These are phyloP conservation scores for Patiria pectinifera DNA, from an alignment of 53 echinoderm and acorn worm species.

Conservation along the genomic window DNA sequence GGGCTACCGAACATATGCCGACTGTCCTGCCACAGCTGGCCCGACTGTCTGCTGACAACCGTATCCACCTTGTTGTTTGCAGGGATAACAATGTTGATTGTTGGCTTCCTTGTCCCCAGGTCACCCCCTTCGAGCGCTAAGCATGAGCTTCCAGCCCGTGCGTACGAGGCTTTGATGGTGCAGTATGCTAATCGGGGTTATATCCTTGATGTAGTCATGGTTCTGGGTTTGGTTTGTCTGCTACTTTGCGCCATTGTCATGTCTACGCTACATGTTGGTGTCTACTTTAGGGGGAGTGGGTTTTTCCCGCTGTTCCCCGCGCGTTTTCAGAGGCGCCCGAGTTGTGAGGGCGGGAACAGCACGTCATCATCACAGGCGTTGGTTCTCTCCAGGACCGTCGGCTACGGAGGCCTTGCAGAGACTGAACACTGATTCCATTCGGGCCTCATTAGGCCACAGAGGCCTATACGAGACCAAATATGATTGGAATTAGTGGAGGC, in stretches of 20 bases:
- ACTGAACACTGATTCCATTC: conserved; percentile 17
- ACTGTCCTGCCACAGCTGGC: neutral
- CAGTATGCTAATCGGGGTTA: conserved; percentile 24
- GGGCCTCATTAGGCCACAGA: neutral
- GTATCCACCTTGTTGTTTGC: conserved; percentile 3
- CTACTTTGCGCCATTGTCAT: conserved; percentile 21
- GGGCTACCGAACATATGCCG: conserved; percentile 5
- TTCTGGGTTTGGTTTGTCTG: conserved; percentile 54
- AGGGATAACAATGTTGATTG: conserved; percentile 40
- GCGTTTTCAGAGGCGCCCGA: neutral
- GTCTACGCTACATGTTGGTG: conserved; percentile 47
- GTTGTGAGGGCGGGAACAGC: neutral
- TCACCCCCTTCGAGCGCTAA: conserved; percentile 11
- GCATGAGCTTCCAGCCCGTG: conserved; percentile 52
- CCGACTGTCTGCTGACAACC: conserved; percentile 12
- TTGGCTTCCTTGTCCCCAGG: conserved; percentile 48
- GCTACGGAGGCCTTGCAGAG: conserved; percentile 38
- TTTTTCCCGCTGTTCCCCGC: conserved; percentile 13
- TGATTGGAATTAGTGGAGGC: too few species aligned
- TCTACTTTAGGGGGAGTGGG: conserved; percentile 32
- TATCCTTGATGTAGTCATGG: conserved; percentile 48
- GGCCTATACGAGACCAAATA: too few species aligned
- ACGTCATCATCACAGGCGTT: conserved; percentile 2
- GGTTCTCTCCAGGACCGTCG: neutral
- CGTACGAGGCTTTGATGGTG: conserved; percentile 60